phyloP scores from a whole-genome alignment of 2,888 invertebrate species.

The Cyclophora albipunctata region DNA sequence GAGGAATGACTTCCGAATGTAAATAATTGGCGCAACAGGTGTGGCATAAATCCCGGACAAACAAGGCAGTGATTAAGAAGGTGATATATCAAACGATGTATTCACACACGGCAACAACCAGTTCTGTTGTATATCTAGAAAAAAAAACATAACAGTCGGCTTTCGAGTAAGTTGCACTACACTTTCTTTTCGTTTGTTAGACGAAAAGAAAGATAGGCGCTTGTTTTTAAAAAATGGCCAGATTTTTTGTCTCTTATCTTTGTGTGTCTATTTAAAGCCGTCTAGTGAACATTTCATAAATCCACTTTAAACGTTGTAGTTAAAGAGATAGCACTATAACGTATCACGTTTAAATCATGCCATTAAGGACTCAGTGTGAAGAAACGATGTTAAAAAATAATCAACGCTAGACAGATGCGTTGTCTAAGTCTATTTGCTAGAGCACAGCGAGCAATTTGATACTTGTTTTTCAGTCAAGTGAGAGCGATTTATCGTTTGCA shows the following conservation, averaged over 20 bases:
- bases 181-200: no score
- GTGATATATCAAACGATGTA: conserved; percentile 56
- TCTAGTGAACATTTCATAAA: no score
- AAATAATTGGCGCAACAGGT: conserved; percentile 71
- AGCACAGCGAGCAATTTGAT: conserved; percentile 33
- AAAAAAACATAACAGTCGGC: no score
- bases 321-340: no score
- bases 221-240: no score
- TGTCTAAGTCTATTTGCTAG: conserved; percentile 40
- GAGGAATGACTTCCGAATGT: conserved; percentile 60
- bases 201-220: no score
- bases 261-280: no score
- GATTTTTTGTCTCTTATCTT: no score
- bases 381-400: conserved; percentile 7
- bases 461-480: conserved; percentile 37
- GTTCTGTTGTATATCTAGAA: conserved; percentile 25
- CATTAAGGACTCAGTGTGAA: no score
- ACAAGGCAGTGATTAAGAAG: conserved; percentile 64
- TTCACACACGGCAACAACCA: conserved; percentile 43
- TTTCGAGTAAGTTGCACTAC: no score
- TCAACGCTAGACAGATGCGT: conserved; percentile 18
- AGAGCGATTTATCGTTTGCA: conserved; percentile 50
- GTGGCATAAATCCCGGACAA: conserved; percentile 61
- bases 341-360: no score
- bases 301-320: no score